These are phyloP conservation scores for Tridacna gigas DNA, from an alignment of 2,888 invertebrate species.

Conservation along the genomic window DNA sequence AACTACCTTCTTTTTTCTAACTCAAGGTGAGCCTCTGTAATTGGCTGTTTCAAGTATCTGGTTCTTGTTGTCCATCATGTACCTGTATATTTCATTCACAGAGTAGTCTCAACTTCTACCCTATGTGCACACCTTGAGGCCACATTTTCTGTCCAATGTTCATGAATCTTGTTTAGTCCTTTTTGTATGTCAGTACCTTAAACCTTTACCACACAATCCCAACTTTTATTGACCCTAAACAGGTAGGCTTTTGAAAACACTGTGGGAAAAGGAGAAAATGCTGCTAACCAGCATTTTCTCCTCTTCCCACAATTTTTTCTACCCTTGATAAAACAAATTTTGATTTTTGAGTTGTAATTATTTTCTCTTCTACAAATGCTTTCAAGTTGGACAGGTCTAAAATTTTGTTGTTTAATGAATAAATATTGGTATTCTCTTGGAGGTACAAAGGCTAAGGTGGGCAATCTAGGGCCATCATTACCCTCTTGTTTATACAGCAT, in stretches of 20 bases:
- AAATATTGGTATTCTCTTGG: too few relatives aligned
- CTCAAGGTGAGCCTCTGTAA: too few relatives aligned
- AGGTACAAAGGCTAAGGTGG: not conserved
- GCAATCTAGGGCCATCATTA: not conserved
- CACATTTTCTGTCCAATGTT: too few relatives aligned
- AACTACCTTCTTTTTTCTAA: too few relatives aligned
- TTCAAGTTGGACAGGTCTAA: not conserved
- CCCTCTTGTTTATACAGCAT: slow-evolving; percentile 1
- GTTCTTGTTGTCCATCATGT: too few relatives aligned
- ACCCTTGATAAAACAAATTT: too few relatives aligned
- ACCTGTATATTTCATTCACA: not conserved
- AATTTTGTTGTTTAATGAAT: too few relatives aligned
- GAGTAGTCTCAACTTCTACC: too few relatives aligned
- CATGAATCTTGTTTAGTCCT: too few relatives aligned
- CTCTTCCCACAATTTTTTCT: not conserved
- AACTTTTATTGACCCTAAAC: not conserved
- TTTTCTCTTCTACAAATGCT: not conserved
- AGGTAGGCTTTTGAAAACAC: not conserved
- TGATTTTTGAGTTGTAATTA: not conserved
- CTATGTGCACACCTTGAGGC: too few relatives aligned
- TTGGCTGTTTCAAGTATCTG: too few relatives aligned
- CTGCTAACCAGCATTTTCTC: not conserved
- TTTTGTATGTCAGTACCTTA: not conserved
- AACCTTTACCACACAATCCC: not conserved
- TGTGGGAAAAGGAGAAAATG: not conserved